phyloP scores from a whole-genome alignment of 2,797 vertebrate species.

The Rhinichthys osculus region DNA sequence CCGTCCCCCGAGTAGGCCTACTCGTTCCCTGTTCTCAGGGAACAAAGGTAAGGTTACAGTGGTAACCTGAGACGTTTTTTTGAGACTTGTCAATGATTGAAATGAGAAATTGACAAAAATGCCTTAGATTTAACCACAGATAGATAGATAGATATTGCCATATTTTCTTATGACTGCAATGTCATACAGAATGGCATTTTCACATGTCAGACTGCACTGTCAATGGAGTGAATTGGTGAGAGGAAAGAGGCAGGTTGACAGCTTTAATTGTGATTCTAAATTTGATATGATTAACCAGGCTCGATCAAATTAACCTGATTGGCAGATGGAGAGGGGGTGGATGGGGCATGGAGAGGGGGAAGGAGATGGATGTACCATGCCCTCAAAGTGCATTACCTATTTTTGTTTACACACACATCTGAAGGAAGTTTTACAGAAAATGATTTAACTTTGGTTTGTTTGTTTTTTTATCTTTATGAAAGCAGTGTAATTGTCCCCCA shows the following conservation, averaged over 20 bases:
- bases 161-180: conserved; percentile 5
- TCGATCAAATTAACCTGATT: conserved; percentile 76
- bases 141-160: not conserved
- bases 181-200: not conserved
- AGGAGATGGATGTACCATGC: conserved; percentile 24
- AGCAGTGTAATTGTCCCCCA: not conserved
- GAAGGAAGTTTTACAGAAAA: not conserved
- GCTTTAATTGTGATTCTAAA: conserved; percentile 69
- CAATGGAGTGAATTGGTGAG: conserved; percentile 24
- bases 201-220: conserved; percentile 2
- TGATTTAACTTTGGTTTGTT: not conserved
- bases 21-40: too few relatives aligned
- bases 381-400: not conserved
- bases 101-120: too few relatives aligned
- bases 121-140: not conserved
- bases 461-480: not conserved
- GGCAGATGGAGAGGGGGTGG: conserved; percentile 69
- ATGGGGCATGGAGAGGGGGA: not conserved
- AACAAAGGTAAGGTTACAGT: too few relatives aligned
- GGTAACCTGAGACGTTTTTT: too few relatives aligned
- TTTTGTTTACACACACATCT: not conserved
- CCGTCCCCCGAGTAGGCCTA: too few relatives aligned
- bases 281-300: conserved; percentile 73
- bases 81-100: too few relatives aligned
- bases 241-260: conserved; percentile 31